Base-by-base conservation (phyloP, 2,113 vertebrate species). In the Pedetes capensis region DNA sequence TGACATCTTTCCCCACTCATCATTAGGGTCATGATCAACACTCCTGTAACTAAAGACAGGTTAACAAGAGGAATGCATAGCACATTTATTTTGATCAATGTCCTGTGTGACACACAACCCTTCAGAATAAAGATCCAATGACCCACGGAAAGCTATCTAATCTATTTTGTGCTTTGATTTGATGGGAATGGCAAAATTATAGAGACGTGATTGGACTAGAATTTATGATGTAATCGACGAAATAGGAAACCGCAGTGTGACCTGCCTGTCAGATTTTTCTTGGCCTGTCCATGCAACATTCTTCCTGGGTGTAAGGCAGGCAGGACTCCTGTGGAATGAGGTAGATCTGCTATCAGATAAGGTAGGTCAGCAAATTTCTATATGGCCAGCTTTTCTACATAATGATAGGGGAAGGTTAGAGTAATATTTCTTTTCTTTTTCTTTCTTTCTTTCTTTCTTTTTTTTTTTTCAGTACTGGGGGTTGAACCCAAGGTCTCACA, bases 201-300 rank as follows among this genome's bases (percentile, higher is more conserved):
- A 51, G 32, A 42, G 51, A 64, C 47, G 37, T 23, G n/a, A 18
- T 12, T n/a, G 16, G 5, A 29, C 16, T 22, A 5, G 42, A 87
- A 64, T 32, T 18, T 69, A 3, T 57, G 18, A 16, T 42, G 34
- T 25, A 39, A 29, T 44, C 44, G 49, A 16, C 23, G 3, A 29
- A 63, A 39, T 2, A 39, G 11, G 17, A 27, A 69, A 23, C 12
- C 8, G 12, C 25, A 13, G 23, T 27, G 22, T 32, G 25, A 9
- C 13, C 29, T 29, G 11, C 17, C n/a, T 34, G 6, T 53, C 37
- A 82, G 42, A n/a, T 42, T 81, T 66, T 80, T 49, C 53, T 22
- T 44, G 64, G 4, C 0, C 4, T 44, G 66, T 44, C 47, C 20
- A 25, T 1, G 6, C 29, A 42, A 3, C 1, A 1, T 29, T 37